Conservation (phyloP, 2,113 vertebrate species). For the Holacanthus passer region DNA sequence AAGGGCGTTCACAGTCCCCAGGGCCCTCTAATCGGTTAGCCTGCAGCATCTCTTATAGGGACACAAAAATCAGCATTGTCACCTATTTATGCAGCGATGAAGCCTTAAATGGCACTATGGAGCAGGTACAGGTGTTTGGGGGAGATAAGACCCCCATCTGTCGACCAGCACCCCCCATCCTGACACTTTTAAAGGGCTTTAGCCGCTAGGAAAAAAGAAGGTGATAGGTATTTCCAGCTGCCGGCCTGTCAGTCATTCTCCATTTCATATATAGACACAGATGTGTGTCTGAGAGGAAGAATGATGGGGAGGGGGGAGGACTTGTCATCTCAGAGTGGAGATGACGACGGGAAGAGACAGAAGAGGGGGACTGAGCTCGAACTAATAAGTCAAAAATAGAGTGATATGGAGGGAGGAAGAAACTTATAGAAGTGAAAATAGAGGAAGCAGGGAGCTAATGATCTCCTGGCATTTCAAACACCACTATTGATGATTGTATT, state of each 20-base stretch:
- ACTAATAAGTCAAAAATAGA: conserved; percentile 46
- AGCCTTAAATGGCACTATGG: conserved; percentile 71
- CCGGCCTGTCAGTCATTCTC: conserved; percentile 65
- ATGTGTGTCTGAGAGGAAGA: conserved; percentile 28
- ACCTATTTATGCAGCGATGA: conserved; percentile 78
- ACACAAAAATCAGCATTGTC: conserved; percentile 76
- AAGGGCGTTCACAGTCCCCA: conserved; percentile 39
- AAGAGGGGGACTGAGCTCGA: conserved; percentile 23
- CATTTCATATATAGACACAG: conserved; percentile 50
- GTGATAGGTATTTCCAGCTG: conserved; percentile 60
- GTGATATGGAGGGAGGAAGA: conserved; percentile 3
- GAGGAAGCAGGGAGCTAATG: background rate
- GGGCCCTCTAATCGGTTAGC: conserved; percentile 32
- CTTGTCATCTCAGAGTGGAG: conserved; percentile 43
- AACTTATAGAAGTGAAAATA: background rate
- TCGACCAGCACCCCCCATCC: conserved; percentile 16
- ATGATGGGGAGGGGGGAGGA: conserved; percentile 25
- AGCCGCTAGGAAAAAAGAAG: conserved; percentile 48
- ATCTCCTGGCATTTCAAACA: background rate
- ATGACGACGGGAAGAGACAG: conserved; percentile 16
- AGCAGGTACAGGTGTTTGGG: conserved; percentile 73
- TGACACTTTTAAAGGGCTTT: conserved; percentile 63
- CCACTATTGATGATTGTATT: background rate
- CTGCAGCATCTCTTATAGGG: conserved; percentile 55
- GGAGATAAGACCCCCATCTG: conserved; percentile 71